These are phyloP conservation scores for Tipula vernalis DNA, from an alignment of 2,888 invertebrate genomes.

Conservation along the genomic window DNA sequence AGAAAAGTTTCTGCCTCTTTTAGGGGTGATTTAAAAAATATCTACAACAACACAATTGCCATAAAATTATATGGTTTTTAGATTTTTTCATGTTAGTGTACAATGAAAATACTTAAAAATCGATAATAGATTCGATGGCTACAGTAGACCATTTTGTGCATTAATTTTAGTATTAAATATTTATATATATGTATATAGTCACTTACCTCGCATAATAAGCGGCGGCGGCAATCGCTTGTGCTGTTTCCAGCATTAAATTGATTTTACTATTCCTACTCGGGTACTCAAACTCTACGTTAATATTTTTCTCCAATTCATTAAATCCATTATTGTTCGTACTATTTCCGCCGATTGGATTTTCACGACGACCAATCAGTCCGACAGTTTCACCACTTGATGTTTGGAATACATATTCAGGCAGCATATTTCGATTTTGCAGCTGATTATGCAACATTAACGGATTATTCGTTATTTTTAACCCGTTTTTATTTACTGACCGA, in stretches of 20 bases:
- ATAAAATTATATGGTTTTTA: background rate
- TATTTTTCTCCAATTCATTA: conserved; percentile 15
- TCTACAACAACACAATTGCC: background rate
- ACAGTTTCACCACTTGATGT: conserved; percentile 8
- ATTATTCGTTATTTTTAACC: background rate
- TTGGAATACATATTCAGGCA: background rate
- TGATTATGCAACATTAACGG: background rate
- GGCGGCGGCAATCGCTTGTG: conserved; percentile 28
- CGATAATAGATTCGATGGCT: background rate
- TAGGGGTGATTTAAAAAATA: background rate
- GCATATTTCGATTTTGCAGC: background rate
- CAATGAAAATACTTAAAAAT: background rate
- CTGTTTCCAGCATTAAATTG: conserved; percentile 28
- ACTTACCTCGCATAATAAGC: conserved; percentile 30
- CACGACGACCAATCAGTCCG: background rate
- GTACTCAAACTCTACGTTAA: conserved; percentile 16
- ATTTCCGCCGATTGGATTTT: conserved; percentile 13
- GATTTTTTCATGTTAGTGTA: background rate
- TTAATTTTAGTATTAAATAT: background rate
- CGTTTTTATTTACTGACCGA: conserved; percentile 4
- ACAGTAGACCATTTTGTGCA: background rate
- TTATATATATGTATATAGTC: too few relatives aligned
- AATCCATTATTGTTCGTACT: conserved; percentile 18
- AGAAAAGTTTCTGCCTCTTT: background rate
- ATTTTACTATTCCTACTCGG: conserved; percentile 28